Conservation (phyloP, 2,797 vertebrate species). For the Amazona ochrocephala region DNA sequence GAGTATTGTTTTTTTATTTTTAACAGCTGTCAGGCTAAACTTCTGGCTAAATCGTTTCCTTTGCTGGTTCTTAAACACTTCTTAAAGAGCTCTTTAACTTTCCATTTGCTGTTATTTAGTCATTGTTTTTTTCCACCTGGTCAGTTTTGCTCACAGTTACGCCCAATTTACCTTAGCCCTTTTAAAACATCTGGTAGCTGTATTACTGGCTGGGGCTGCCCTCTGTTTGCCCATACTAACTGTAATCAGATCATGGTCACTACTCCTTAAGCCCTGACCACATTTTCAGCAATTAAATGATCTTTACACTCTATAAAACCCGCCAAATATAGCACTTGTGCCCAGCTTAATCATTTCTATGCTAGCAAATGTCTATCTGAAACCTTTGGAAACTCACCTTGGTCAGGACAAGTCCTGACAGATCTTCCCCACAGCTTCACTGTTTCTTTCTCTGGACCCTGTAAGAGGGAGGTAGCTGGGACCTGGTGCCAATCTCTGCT, state of each 20-base stretch:
- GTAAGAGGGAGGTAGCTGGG: not conserved
- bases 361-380: not conserved
- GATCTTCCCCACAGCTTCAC: not conserved
- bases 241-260: not conserved
- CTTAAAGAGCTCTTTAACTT: not conserved
- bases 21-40: not conserved
- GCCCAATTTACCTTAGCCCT: not conserved
- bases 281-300: not conserved
- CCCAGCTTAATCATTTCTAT: not conserved
- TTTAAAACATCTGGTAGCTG: not conserved
- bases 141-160: constrained; percentile 29
- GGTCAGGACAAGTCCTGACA: rapidly evolving
- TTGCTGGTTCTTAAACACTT: not conserved
- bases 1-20: not conserved
- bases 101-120: constrained; percentile 36
- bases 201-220: not conserved
- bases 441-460: not conserved
- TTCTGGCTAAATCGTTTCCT: not conserved
- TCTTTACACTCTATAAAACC: not conserved
- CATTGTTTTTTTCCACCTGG: constrained; percentile 27
- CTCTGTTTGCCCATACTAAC: not conserved
- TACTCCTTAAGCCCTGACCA: not conserved
- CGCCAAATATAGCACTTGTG: not conserved
- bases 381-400: not conserved
- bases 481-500: not conserved